Evolutionary conservation across 2,113 vertebrate species (phyloP).

Genomic region (Nannospalax galili): DNA sequence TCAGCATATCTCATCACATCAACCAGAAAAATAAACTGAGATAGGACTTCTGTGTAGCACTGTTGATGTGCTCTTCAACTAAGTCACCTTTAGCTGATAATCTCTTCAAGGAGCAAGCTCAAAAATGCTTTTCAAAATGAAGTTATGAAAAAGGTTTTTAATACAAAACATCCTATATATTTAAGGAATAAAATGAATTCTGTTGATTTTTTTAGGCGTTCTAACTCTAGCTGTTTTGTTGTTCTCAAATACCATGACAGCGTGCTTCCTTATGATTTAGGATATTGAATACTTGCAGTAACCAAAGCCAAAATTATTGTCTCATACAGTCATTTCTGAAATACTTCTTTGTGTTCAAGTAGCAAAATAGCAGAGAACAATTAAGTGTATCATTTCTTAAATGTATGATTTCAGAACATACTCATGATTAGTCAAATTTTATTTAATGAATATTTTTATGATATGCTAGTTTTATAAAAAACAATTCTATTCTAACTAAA

Average conservation of each 20-base stretch:
- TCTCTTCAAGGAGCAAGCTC: no score
- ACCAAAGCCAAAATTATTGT: neutral
- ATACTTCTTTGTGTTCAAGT: neutral
- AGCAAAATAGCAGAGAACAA: neutral
- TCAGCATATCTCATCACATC: no score
- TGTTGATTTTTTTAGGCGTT: neutral
- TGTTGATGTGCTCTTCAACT: neutral
- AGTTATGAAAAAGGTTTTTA: neutral
- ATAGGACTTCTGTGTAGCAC: no score
- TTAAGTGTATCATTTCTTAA: neutral
- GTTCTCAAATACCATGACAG: neutral
- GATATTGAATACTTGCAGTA: neutral
- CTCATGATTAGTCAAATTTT: neutral
- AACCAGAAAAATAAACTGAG: no score
- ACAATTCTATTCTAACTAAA: conserved; percentile 7
- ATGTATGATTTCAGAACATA: neutral
- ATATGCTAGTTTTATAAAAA: neutral
- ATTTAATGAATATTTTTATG: neutral
- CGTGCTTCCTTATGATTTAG: neutral
- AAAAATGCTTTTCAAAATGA: neutral
- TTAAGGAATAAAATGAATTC: neutral
- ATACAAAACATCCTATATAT: neutral
- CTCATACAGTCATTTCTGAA: neutral
- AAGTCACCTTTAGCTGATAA: neutral
- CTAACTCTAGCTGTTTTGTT: neutral